phyloP scores from a whole-genome alignment of 2,888 invertebrate genomes.

The Scaptomyza cyrtandrae region DNA sequence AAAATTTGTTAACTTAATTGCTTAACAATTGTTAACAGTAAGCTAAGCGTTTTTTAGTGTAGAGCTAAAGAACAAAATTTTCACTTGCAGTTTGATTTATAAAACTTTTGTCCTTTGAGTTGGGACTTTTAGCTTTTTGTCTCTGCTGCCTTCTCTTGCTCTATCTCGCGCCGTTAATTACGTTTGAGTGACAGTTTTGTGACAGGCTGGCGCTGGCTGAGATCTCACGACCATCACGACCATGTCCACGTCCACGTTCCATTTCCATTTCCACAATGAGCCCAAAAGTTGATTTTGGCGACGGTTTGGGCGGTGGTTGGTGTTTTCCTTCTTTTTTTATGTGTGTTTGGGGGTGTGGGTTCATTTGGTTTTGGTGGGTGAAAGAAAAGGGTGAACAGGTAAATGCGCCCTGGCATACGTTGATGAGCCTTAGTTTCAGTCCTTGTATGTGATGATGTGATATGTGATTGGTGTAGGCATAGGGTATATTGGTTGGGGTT shows the following conservation, averaged over 20 bases:
- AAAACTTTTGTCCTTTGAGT: conserved; percentile 54
- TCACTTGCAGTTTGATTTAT: conserved; percentile 44
- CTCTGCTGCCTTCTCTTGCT: conserved; percentile 2
- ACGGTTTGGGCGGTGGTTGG: conserved; percentile 1
- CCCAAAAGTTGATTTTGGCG: conserved; percentile 5
- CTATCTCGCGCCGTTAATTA: conserved; percentile 73
- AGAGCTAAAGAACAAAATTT: conserved; percentile 21
- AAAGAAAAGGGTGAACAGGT: conserved; percentile 76
- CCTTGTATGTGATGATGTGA: conserved; percentile 25
- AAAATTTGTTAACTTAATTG: conserved; percentile 63
- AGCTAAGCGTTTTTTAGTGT: conserved; percentile 61
- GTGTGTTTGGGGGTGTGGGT: conserved; percentile 13
- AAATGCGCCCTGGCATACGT: conserved; percentile 55
- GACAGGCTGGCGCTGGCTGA: conserved; percentile 57
- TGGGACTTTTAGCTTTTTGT: conserved; percentile 45
- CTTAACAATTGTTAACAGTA: conserved; percentile 1
- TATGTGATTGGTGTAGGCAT: neutral
- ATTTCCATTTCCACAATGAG: neutral
- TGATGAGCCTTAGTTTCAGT: conserved; percentile 18
- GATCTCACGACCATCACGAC: conserved; percentile 25
- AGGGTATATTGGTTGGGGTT: neutral
- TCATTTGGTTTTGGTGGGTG: conserved; percentile 55
- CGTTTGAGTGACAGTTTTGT: conserved; percentile 82
- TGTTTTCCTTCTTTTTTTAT: neutral
- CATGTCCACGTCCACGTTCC: conserved; percentile 25